phyloP scores from a whole-genome alignment of 2,888 invertebrate genomes.

The Nasonia oneida region DNA sequence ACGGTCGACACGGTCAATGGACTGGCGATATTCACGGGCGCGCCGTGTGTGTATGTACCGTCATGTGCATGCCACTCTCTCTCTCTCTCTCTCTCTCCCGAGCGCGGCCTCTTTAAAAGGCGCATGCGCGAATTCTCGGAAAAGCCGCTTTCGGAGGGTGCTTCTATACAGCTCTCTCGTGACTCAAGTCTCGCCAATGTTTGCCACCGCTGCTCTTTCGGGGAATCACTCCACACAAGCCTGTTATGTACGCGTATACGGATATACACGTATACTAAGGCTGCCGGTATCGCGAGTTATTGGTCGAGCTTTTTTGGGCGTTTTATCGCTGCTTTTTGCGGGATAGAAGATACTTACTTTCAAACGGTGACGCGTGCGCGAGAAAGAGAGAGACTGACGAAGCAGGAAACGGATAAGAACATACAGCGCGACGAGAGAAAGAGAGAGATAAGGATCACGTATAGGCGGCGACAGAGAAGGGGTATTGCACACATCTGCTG shows the following conservation, averaged over 20 bases:
- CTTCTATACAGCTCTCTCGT: background rate
- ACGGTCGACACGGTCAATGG: constrained; percentile 52
- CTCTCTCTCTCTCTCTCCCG: background rate
- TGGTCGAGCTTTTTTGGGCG: background rate
- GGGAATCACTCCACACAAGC: background rate
- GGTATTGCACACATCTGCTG: background rate
- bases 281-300: too few species aligned
- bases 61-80: background rate
- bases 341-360: background rate
- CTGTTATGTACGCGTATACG: background rate
- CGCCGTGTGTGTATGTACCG: background rate
- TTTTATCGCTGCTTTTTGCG: background rate
- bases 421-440: background rate
- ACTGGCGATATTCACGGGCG: constrained; percentile 39
- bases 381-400: constrained; percentile 14
- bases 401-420: constrained; percentile 42
- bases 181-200: constrained; percentile 8
- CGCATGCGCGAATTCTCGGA: constrained; percentile 7
- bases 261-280: background rate
- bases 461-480: background rate
- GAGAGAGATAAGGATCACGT: constrained; percentile 34
- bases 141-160: background rate
- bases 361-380: background rate
- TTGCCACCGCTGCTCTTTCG: background rate
- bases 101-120: background rate